phyloP scores from a whole-genome alignment of 2,797 vertebrate species.

The Crenuchus spilurus region DNA sequence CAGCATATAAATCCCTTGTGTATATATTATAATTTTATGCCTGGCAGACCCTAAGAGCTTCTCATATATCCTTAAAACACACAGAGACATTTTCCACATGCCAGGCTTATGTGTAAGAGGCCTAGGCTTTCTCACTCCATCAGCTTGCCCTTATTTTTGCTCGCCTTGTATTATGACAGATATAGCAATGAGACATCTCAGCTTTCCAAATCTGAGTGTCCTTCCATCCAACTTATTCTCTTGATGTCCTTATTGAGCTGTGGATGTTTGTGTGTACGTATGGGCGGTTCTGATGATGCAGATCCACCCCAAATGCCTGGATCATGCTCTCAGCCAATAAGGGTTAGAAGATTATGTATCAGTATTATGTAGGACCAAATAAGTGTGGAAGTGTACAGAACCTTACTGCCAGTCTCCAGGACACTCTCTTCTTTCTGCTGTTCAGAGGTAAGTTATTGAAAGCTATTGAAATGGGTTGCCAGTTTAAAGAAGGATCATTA shows the following conservation, averaged over 20 bases:
- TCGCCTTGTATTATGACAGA: constrained; percentile 75
- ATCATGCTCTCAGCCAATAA: constrained; percentile 79
- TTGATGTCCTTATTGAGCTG: constrained; percentile 73
- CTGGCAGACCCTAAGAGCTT: not conserved
- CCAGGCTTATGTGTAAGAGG: constrained; percentile 65
- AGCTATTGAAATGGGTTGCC: not conserved
- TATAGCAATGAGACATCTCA: constrained; percentile 84
- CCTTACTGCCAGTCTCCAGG: constrained; percentile 74
- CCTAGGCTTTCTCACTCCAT: constrained; percentile 33
- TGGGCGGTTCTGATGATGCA: constrained; percentile 77
- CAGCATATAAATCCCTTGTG: not conserved
- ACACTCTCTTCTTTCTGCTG: constrained; percentile 75
- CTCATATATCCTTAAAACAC: constrained; percentile 24
- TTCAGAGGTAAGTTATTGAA: constrained; percentile 77
- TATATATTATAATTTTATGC: not conserved
- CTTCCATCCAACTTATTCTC: constrained; percentile 75
- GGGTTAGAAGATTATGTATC: constrained; percentile 84
- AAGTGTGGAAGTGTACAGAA: constrained; percentile 69
- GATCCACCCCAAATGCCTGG: constrained; percentile 49
- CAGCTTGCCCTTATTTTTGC: constrained; percentile 55
- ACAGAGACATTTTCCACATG: constrained; percentile 71
- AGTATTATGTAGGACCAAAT: constrained; percentile 84
- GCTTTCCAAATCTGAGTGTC: constrained; percentile 78
- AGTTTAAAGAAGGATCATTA: not conserved
- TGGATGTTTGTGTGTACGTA: constrained; percentile 12